Base-by-base conservation (phyloP, 2,888 invertebrate genomes). In the Trileptium ribeirensis region DNA sequence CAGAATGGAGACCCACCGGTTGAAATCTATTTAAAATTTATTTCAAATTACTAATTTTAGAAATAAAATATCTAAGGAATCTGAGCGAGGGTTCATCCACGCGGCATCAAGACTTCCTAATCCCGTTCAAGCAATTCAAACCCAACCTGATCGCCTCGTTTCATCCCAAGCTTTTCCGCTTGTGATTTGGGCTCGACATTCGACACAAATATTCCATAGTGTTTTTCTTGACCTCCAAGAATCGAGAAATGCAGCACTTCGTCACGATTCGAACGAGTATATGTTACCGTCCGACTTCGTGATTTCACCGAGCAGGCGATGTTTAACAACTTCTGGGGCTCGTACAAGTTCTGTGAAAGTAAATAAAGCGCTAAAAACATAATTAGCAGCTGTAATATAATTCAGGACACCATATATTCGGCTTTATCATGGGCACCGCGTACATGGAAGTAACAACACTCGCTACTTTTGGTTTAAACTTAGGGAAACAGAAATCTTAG, bases 291-390 rank as follows among this genome's bases (percentile, higher is more conserved):
- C 84, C 99, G 92, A 84, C 94, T 93, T 84, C 96, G 91, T 0
- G 99, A 97, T 90, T 99, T 99, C 34, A 97, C 96, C 36, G 95
- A 95, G 90, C 98, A 98, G 15, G 98, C 97, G 85, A 99, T 95
- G 89, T 97, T 97, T 85, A 99, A 90, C 85, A 97, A 91, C 86
- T 92, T 89, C 83, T 90, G 89, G 86, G 91, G 91, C 82, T 94
- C 94, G 85, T 93, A 92, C 94, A 97, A 94, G 88, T 93, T 94
- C 89, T 90, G 87, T 67, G 85, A 84, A 67, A 82, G 67, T 29
- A 19, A 19, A 40, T 29, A 15, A 1, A 40, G 33, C 40, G 24
- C 38, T 24, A 78, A 78, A 78, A 64, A 24, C 37, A 78, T 31
- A 24, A 15, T 15, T 15, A 24, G 24, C 15, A n/a, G n/a, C n/a